These are phyloP conservation scores for Tringa solitaria DNA, from an alignment of 2,113 vertebrate species.

Conservation along the genomic window DNA sequence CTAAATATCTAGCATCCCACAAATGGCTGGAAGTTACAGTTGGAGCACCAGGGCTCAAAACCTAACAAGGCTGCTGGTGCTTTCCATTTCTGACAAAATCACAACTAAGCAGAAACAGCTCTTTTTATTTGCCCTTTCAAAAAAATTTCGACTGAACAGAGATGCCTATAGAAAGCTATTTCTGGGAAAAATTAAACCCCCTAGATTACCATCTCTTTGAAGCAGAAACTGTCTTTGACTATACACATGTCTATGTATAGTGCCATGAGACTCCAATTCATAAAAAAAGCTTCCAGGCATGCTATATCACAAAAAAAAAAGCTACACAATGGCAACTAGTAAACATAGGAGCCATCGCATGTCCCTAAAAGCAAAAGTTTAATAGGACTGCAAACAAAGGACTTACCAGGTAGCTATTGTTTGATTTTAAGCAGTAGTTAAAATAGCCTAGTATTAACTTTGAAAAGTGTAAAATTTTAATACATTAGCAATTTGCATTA, in stretches of 20 bases:
- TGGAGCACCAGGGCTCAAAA: neutral
- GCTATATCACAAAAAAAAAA: neutral
- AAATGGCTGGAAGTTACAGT: neutral
- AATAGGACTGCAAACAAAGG: neutral
- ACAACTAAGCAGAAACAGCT: constrained; percentile 41
- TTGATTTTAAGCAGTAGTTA: neutral
- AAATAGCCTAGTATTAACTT: neutral
- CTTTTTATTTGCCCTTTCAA: neutral
- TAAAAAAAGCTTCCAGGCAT: neutral
- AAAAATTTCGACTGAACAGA: neutral
- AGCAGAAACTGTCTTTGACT: constrained; percentile 24
- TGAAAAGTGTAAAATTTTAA: neutral
- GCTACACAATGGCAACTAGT: neutral
- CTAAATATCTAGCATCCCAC: neutral
- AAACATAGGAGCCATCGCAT: neutral
- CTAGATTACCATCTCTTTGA: constrained; percentile 60
- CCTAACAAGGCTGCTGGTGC: neutral
- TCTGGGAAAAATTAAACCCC: constrained; percentile 50
- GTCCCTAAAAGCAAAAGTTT: neutral
- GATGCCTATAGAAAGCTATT: constrained; percentile 16
- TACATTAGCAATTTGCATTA: neutral
- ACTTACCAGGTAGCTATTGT: neutral
- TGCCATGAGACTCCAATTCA: neutral
- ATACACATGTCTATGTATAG: neutral
- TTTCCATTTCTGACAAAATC: neutral